These are phyloP conservation scores for Aethina tumida DNA, from an alignment of 1,140 invertebrate species.

Conservation along the genomic window DNA sequence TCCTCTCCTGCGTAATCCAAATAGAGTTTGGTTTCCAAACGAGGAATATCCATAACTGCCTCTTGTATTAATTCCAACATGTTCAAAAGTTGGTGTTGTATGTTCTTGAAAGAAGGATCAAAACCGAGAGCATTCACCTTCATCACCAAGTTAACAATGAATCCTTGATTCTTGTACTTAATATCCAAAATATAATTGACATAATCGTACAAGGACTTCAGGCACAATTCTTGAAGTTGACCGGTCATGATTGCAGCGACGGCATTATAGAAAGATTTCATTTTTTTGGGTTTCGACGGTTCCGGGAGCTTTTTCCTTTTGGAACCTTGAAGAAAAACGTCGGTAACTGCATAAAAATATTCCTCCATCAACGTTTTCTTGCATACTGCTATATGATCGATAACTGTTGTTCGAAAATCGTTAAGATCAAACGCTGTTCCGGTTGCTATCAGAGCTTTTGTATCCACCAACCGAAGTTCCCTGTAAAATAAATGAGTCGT, in stretches of 20 bases:
- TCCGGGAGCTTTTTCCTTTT: slow-evolving; percentile 67
- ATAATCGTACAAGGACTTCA: slow-evolving; percentile 72
- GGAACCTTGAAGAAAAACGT: slow-evolving; percentile 56
- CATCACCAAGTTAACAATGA: slow-evolving; percentile 59
- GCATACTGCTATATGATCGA: slow-evolving; percentile 47
- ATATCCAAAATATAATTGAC: slow-evolving; percentile 65
- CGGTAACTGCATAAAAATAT: slow-evolving; percentile 53
- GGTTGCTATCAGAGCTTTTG: slow-evolving; percentile 42
- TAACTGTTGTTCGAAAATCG: slow-evolving; percentile 46
- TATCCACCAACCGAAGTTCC: slow-evolving; percentile 36
- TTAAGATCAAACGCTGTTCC: slow-evolving; percentile 49
- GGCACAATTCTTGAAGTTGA: slow-evolving; percentile 67
- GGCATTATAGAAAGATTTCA: slow-evolving; percentile 73
- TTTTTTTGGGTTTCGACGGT: slow-evolving; percentile 49
- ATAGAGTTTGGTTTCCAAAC: slow-evolving; percentile 63
- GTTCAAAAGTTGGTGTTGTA: slow-evolving; percentile 57
- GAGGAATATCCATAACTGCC: slow-evolving; percentile 55
- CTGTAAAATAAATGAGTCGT: slow-evolving; percentile 24
- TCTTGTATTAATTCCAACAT: slow-evolving; percentile 63
- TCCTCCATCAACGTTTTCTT: slow-evolving; percentile 43
- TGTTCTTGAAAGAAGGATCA: slow-evolving; percentile 68
- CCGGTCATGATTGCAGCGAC: slow-evolving; percentile 78
- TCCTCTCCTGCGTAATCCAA: slow-evolving; percentile 43
- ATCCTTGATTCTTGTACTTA: slow-evolving; percentile 62
- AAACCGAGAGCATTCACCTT: slow-evolving; percentile 61